These are phyloP conservation scores for Vulpes ferrilata DNA, from an alignment of 2,113 vertebrate species.

Conservation along the genomic window DNA sequence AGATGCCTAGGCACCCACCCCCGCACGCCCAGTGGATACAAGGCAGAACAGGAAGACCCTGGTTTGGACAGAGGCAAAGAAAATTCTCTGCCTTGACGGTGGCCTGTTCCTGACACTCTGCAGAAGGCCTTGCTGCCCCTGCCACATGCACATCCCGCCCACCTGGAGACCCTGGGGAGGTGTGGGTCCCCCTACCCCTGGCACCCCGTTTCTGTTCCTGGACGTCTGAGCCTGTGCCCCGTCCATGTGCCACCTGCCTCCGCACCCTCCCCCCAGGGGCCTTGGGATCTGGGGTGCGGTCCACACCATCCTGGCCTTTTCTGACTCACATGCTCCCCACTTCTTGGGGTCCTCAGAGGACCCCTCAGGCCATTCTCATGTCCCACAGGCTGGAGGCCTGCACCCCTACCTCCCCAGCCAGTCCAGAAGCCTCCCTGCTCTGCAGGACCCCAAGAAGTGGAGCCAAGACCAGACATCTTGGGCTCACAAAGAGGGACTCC, in stretches of 20 bases:
- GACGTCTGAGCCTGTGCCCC: background rate
- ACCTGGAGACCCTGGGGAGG: background rate
- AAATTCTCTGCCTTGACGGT: fast-evolving
- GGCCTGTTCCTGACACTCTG: fast-evolving
- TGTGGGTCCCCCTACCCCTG: fast-evolving
- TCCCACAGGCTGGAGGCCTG: background rate
- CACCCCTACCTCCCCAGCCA: background rate
- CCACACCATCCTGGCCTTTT: background rate
- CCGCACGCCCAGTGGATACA: fast-evolving
- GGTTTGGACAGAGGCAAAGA: fast-evolving
- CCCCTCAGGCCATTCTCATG: background rate
- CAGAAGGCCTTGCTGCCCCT: fast-evolving
- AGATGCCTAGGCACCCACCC: background rate
- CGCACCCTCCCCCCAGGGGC: background rate
- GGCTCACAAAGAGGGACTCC: background rate
- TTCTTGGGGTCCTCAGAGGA: background rate
- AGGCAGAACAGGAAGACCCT: background rate
- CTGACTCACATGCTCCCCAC: background rate
- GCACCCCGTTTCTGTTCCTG: no score
- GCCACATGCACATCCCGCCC: background rate
- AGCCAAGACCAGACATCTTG: background rate
- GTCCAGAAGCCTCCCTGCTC: background rate
- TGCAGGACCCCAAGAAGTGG: no score
- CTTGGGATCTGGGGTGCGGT: no score
- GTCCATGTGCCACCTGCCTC: background rate